Evolutionary conservation across 2,888 invertebrate species (phyloP).

Genomic region (Oscheius sp.): DNA sequence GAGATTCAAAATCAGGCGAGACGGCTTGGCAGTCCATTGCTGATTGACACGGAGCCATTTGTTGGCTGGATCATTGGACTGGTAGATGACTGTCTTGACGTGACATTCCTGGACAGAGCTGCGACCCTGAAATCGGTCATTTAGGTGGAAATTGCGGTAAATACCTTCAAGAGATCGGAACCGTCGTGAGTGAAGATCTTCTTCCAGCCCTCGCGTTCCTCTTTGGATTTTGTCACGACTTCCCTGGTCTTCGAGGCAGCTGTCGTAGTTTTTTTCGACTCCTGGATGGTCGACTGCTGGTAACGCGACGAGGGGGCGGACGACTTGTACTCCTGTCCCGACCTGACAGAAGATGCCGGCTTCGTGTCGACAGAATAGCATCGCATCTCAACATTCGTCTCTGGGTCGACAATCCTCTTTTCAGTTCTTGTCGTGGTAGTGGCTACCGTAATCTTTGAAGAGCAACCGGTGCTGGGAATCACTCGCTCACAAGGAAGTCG

Average conservation of each 20-base stretch:
- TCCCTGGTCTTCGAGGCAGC: too few species aligned
- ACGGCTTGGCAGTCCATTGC: not conserved
- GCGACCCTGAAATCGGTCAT: not conserved
- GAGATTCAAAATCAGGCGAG: not conserved
- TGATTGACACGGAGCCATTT: slow-evolving; percentile 4
- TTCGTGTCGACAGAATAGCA: not conserved
- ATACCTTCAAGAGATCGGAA: too few species aligned
- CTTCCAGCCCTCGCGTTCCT: too few species aligned
- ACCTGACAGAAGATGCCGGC: not conserved
- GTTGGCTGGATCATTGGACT: not conserved
- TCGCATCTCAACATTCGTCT: slow-evolving; percentile 1
- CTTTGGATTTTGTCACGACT: too few species aligned
- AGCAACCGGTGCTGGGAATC: not conserved
- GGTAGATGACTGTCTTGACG: not conserved
- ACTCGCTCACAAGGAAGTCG: not conserved
- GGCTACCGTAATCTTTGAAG: not conserved
- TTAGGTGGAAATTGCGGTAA: not conserved
- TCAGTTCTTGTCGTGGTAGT: not conserved
- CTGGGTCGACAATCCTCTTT: not conserved
- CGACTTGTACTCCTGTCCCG: not conserved
- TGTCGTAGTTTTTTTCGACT: not conserved
- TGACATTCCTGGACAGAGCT: not conserved
- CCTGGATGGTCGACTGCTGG: not conserved
- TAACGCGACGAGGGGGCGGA: not conserved
- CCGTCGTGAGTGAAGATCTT: too few species aligned